Conservation (phyloP, 2,888 invertebrate genomes). For the Scrobipalpa costella region DNA sequence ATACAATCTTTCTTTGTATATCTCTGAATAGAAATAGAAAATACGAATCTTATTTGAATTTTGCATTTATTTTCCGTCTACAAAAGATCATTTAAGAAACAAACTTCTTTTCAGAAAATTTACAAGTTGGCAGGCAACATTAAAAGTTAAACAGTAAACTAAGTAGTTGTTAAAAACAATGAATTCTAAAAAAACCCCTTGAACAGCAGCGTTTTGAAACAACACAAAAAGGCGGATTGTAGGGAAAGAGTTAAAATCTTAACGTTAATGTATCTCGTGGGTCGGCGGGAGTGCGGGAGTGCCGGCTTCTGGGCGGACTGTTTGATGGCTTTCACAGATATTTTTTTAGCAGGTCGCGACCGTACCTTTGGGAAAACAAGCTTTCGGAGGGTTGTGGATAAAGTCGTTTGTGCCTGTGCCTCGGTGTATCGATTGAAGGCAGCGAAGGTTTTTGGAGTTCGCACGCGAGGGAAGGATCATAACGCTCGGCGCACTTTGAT, state of each 20-base stretch:
- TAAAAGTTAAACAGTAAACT: conserved; percentile 6
- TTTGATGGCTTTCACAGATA: conserved; percentile 57
- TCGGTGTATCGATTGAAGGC: conserved; percentile 67
- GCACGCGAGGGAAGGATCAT: conserved; percentile 70
- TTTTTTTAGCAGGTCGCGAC: conserved; percentile 51
- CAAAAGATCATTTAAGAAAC: no score
- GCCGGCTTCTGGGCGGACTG: conserved; percentile 51
- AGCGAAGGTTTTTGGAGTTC: conserved; percentile 64
- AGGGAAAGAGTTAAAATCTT: conserved; percentile 30
- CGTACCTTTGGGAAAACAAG: conserved; percentile 54
- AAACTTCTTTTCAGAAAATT: not conserved
- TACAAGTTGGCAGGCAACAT: not conserved
- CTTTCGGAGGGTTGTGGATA: conserved; percentile 59
- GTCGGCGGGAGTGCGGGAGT: conserved; percentile 40
- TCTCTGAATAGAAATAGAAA: no score
- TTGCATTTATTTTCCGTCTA: no score
- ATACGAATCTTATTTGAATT: no score
- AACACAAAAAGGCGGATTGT: conserved; percentile 22
- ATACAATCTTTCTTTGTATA: no score
- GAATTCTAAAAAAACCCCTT: conserved; percentile 11
- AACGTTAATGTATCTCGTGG: conserved; percentile 35
- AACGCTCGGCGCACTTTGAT: conserved; percentile 64
- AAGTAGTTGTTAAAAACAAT: conserved; percentile 19
- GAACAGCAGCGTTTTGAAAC: conserved; percentile 16
- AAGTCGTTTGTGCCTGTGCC: conserved; percentile 64